These are phyloP conservation scores for Spisula subtruncata DNA, from an alignment of 2,888 invertebrate species.

Conservation along the genomic window DNA sequence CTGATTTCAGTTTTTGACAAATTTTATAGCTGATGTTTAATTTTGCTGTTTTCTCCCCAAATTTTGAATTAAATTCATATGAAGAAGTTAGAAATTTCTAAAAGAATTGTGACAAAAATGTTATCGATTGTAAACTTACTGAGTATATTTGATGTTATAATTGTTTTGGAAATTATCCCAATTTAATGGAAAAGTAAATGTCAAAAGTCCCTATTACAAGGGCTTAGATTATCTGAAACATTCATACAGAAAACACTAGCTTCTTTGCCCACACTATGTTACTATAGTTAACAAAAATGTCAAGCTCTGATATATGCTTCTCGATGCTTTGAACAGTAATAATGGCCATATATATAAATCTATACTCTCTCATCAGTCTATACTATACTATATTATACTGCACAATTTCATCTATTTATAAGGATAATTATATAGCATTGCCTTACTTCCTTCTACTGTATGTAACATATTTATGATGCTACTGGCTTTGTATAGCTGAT, in stretches of 20 bases:
- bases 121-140: too few relatives aligned
- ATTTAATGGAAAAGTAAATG: too few relatives aligned
- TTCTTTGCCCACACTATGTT: neutral
- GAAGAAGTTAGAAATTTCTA: too few relatives aligned
- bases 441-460: neutral
- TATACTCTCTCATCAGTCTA: neutral
- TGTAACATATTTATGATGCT: neutral
- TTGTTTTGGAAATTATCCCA: too few relatives aligned
- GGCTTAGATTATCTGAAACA: neutral
- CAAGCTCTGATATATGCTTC: too few relatives aligned
- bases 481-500: neutral
- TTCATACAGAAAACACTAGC: neutral
- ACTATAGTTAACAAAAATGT: neutral
- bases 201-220: too few relatives aligned
- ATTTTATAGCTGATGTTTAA: too few relatives aligned
- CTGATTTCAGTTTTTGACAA: too few relatives aligned
- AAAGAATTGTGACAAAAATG: too few relatives aligned
- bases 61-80: too few relatives aligned
- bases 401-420: neutral
- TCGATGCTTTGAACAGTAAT: neutral
- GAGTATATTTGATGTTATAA: too few relatives aligned
- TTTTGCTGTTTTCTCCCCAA: too few relatives aligned
- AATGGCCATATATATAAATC: conserved; percentile 1
- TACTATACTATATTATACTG: neutral
- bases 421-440: neutral